Evolutionary conservation across 1,140 invertebrate genomes (phyloP), one percentile per base, ranked within the genome.

Genomic region (Drosophila kohkoa): DNA sequence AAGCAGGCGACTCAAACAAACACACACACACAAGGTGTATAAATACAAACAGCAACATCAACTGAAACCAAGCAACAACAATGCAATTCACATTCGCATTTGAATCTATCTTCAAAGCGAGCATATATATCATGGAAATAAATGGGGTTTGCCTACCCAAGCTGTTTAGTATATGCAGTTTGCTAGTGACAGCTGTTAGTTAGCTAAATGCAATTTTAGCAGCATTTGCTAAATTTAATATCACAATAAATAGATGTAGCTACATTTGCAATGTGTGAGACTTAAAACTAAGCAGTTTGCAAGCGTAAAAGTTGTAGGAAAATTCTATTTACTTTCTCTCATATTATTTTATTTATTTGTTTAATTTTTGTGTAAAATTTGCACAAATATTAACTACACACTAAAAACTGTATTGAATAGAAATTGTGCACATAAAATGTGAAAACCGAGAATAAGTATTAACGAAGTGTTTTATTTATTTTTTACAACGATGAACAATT

Each of bases 71-170:
- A 54, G 16, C 11, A 54, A 52, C 8, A 20, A 51, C 15, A 41
- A 52, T 55, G 25, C 38, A 46, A 55, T 11, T 49, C 30, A 6
- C 46, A 62, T 10, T 43, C 41, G 41, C 41, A 43, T 52, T 52
- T 41, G 15, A n/a, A 41, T 41, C 3, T 57, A 54, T 54, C 51
- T 32, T 16, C 8, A 64, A 15, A n/a, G 20, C 48, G 49, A 30
- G 62, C 48, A 64, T 30, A 28, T 43, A 13, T 15, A 64, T 32
- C 35, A 63, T 51, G 2, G 10, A 57, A 38, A 57, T 57, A 57
- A 57, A 41, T 57, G 32, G 15, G 28, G 1, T 30, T 51, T 28
- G 25, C 51, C 25, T 15, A 32, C 5, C 48, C 48, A 16, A 16
- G 15, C 16, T 16, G 46, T 15, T 48, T 25, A 48, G 46, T 32